Evolutionary conservation across 2,113 vertebrate genomes (phyloP), one percentile per base, ranked within the genome.

Genomic region (Channa argus): DNA sequence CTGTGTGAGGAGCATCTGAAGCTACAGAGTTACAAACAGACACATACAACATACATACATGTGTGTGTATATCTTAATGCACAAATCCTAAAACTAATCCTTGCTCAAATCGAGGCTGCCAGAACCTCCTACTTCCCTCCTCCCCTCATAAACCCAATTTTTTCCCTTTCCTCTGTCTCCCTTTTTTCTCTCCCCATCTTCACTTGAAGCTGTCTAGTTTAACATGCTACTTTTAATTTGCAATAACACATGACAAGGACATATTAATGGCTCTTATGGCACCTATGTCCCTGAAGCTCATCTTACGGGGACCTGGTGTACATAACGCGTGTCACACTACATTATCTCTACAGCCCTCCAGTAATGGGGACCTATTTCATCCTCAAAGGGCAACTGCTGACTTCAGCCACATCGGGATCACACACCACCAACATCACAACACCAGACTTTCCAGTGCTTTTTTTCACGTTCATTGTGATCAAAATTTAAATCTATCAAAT

Each of bases 201-300:
- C 82, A 68, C 76, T 74, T 39, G 47, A 61, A 83, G 86, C 79
- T 46, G 72, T 84, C 88, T 82, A 94, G 94, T 95, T 94, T 96
- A 97, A 97, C 96, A 96, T 94, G 95, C 95, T 96, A 96, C 96
- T 97, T 97, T 97, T 96, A 97, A 98, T 98, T 97, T 96, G 96
- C 95, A 95, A 93, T 96, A 96, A 95, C 96, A 96, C 93, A 92
- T 92, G 93, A 93, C 93, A 94, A 94, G 92, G 92, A 91, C 92
- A 93, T 92, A 92, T 95, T 94, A 96, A 95, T 94, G 95, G 95
- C 95, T 95, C 93, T 93, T 90, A 93, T 93, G 93, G 91, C 91
- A 94, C 94, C 87, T 92, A 81, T 90, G 92, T 94, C 94, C 94
- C 93, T 93, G 91, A 92, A 95, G 92, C 92, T 92, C 90, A 77